These are phyloP conservation scores for Ridgeia piscesae DNA, from an alignment of 1,140 invertebrate species.

Conservation along the genomic window DNA sequence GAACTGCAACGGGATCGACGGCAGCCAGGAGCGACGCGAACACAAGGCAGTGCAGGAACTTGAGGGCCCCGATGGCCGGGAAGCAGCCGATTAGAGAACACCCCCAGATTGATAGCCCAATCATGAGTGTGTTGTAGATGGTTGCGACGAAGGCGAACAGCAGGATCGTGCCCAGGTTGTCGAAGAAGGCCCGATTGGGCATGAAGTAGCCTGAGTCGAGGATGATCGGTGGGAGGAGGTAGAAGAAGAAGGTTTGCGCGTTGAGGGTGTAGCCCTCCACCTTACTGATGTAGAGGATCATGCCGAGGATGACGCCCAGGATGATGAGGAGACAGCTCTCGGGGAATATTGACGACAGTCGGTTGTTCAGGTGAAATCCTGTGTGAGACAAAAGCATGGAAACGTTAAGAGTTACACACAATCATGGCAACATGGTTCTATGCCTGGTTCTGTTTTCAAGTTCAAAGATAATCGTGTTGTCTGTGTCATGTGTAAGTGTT, in stretches of 20 bases:
- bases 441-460: neutral
- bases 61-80: neutral
- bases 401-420: neutral
- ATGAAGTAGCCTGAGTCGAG: constrained; percentile 59
- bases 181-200: constrained; percentile 55
- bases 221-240: constrained; percentile 58
- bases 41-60: constrained; percentile 44
- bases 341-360: constrained; percentile 57
- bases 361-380: constrained; percentile 60
- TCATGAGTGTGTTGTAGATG: constrained; percentile 36
- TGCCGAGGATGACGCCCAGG: constrained; percentile 88
- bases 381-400: constrained; percentile 1
- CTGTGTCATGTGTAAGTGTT: neutral
- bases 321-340: constrained; percentile 96
- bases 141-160: constrained; percentile 53
- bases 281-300: constrained; percentile 51
- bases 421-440: neutral
- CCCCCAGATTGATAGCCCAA: constrained; percentile 35
- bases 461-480: neutral
- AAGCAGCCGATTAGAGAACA: neutral
- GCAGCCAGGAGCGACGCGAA: constrained; percentile 42
- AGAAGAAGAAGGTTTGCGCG: constrained; percentile 55
- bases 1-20: constrained; percentile 64
- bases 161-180: constrained; percentile 57
- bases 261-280: constrained; percentile 45